phyloP scores from a whole-genome alignment of 2,113 vertebrate genomes.

The Eolophus roseicapilla region DNA sequence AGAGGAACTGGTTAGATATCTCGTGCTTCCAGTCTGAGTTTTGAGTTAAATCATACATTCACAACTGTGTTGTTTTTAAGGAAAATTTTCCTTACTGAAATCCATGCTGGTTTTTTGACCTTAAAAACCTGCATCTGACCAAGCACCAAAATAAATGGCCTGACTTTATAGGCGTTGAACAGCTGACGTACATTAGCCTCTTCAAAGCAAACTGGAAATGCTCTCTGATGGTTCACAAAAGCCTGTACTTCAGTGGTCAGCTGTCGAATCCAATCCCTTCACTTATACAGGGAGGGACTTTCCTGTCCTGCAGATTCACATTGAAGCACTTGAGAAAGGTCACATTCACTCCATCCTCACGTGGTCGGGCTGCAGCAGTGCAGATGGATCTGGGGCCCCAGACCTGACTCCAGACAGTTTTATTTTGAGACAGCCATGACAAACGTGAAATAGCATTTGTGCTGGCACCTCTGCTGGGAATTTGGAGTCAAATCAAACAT shows the following conservation, averaged over 20 bases:
- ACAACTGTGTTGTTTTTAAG: fast-evolving
- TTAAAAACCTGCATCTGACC: background rate
- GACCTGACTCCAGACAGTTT: background rate
- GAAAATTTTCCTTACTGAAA: background rate
- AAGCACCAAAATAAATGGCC: background rate
- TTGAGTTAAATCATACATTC: background rate
- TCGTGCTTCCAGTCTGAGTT: background rate
- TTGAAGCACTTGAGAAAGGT: slow-evolving; percentile 26
- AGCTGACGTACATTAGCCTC: slow-evolving; percentile 13
- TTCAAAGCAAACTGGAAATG: background rate
- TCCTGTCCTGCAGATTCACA: background rate
- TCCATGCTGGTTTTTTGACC: background rate
- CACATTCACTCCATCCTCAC: background rate
- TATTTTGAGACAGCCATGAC: background rate
- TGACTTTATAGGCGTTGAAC: background rate
- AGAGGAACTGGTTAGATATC: background rate
- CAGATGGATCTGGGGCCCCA: background rate
- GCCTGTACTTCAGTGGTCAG: background rate
- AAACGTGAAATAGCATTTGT: background rate
- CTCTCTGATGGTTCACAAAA: background rate
- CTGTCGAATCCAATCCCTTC: slow-evolving; percentile 30
- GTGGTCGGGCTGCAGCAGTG: background rate
- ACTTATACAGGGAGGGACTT: background rate
- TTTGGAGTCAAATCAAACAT: background rate
- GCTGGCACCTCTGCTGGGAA: background rate